Evolutionary conservation across 2,797 vertebrate genomes (phyloP), one percentile per base, ranked within the genome.

Genomic region (Sorex maritimensis): DNA sequence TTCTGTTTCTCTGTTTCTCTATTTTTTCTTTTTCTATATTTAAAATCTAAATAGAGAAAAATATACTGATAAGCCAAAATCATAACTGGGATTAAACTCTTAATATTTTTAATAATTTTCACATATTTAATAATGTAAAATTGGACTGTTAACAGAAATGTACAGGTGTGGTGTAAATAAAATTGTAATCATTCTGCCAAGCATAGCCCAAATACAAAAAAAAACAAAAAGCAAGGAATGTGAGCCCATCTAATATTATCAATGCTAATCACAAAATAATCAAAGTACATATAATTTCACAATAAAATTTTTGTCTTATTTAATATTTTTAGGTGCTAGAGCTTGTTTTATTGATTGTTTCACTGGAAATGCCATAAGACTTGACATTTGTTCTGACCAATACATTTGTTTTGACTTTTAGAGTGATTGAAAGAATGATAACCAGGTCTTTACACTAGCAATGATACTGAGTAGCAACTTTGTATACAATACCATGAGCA

Each of bases 401-500:
- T 21, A 61, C 15, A 52, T 69, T 79, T 89, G 4, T 78, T 96
- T 23, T 92, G 34, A 67, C 49, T 92, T 95, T 44, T 84, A 98
- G 97, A 92, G 78, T 4, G 67, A 96, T 68, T 26, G 94, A 0
- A 80, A 93, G 17, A 97, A 95, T 11, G 97, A 98, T 11, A 23
- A 5, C 1, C 91, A 96, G 81, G 95, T 98, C 65, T 97, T 97
- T 55, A 83, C 95, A 5, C 73, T 98, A 79, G 91, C 97, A 2
- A 61, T 98, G 61, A 73, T 98, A 2, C 83, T 98, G 72, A 97
- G 97, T 71, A 98, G 97, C 75, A 95, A 81, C 14, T 85, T 98
- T 1, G 94, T 98, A 5, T 98, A 97, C 34, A 98, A 98, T 7
- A 98, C 96, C 34, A 93, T 96, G 91, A 96, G 73, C 82, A 97